Evolutionary conservation across 2,113 vertebrate genomes (phyloP).

Genomic region (Megaceryle maxima): DNA sequence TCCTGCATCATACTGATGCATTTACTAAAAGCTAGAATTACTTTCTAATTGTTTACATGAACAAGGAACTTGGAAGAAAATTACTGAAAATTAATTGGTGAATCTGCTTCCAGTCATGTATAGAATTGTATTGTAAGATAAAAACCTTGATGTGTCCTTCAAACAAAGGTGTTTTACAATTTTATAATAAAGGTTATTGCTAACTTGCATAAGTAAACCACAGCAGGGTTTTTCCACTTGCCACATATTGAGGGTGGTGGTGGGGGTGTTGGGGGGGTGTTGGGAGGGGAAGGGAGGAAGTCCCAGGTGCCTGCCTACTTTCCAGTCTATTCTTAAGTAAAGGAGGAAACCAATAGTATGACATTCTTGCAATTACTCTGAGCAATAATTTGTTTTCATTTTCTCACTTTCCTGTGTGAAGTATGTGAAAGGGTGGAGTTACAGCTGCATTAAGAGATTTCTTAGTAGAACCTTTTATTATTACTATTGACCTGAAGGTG

Average conservation of each 20-base stretch:
- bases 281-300: neutral
- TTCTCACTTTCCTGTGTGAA: neutral
- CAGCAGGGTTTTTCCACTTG: neutral
- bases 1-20: neutral
- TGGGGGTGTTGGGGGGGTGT: too few species aligned
- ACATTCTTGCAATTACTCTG: neutral
- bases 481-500: neutral
- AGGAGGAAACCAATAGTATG: neutral
- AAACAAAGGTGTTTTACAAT: neutral
- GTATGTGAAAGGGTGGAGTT: neutral
- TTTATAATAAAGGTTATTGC: neutral
- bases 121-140: neutral
- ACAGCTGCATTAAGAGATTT: neutral
- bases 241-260: rapidly evolving
- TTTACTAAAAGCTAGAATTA: too few species aligned
- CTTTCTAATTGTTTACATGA: conserved; percentile 18
- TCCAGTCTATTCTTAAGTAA: neutral
- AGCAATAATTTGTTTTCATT: neutral
- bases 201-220: neutral
- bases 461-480: neutral
- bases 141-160: neutral
- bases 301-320: neutral
- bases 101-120: neutral
- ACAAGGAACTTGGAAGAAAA: conserved; percentile 23
- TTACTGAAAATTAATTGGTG: neutral